Evolutionary conservation across 2,797 vertebrate genomes (phyloP).

Genomic region (Remorina albescens): DNA sequence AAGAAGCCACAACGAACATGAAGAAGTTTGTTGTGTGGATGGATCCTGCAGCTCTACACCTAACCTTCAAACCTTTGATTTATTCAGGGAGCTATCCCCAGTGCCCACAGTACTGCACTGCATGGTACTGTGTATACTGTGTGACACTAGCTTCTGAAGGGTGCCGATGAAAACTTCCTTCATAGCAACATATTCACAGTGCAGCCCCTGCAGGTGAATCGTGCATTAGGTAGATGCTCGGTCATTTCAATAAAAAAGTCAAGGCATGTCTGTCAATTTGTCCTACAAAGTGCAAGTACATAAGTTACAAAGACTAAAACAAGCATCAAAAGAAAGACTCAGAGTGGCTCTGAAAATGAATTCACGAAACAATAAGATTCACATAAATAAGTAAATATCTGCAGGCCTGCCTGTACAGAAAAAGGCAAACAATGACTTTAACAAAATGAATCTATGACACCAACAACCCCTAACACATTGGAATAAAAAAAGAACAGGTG

Average conservation of each 20-base stretch:
- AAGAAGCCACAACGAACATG: background rate
- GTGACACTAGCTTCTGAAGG: slow-evolving; percentile 6
- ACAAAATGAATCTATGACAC: slow-evolving; percentile 41
- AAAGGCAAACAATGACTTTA: slow-evolving; percentile 67
- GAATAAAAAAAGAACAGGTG: slow-evolving; percentile 70
- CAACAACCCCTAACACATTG: slow-evolving; percentile 59
- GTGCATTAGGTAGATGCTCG: slow-evolving; percentile 41
- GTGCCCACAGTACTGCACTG: background rate
- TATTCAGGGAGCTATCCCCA: background rate
- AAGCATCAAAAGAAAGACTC: slow-evolving; percentile 66
- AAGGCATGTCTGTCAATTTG: slow-evolving; percentile 78
- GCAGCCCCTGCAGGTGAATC: slow-evolving; percentile 39
- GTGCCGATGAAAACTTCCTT: slow-evolving; percentile 17
- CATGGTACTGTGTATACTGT: too few species aligned
- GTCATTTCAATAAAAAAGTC: slow-evolving; percentile 50
- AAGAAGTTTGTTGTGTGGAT: slow-evolving; percentile 15
- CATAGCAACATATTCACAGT: slow-evolving; percentile 31
- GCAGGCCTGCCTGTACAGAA: slow-evolving; percentile 89
- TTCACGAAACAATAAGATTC: slow-evolving; percentile 40
- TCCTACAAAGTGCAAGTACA: slow-evolving; percentile 85
- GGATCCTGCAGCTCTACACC: slow-evolving; percentile 2
- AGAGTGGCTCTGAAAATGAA: slow-evolving; percentile 43
- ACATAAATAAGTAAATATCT: slow-evolving; percentile 83
- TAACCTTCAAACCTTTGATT: slow-evolving; percentile 4
- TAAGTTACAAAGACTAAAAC: slow-evolving; percentile 72